Evolutionary conservation across 2,113 vertebrate species (phyloP).

Genomic region (Chaetops frenatus): DNA sequence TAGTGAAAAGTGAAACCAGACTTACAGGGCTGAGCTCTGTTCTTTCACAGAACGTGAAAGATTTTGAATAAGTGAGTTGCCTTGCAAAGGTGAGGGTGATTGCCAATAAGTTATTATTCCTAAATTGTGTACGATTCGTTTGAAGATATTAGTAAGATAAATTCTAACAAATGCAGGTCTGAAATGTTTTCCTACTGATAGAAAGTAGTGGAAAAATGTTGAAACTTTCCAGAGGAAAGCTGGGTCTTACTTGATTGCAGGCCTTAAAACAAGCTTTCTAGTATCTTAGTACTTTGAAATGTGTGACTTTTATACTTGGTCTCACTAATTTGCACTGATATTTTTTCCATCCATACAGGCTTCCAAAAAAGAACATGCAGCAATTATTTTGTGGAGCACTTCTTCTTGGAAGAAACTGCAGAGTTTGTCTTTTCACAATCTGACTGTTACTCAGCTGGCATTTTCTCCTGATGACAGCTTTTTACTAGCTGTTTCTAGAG

Average conservation of each 20-base stretch:
- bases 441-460: slow-evolving; percentile 94
- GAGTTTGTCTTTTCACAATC: slow-evolving; percentile 83
- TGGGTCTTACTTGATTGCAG: background rate
- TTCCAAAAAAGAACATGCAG: slow-evolving; percentile 90
- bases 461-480: slow-evolving; percentile 88
- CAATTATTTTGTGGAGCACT: slow-evolving; percentile 90
- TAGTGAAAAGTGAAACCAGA: background rate
- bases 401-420: slow-evolving; percentile 88
- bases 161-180: background rate
- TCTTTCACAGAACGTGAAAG: background rate
- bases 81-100: background rate
- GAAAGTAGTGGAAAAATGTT: background rate
- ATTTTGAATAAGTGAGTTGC: background rate
- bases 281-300: background rate
- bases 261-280: background rate
- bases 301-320: background rate
- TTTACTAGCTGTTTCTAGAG: slow-evolving; percentile 90
- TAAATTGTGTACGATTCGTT: background rate
- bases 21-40: background rate
- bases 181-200: background rate
- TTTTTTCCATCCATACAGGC: slow-evolving; percentile 70
- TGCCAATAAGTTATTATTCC: background rate
- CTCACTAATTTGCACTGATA: background rate
- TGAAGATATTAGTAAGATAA: background rate
- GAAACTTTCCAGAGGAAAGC: background rate